Conservation (phyloP, 2,888 invertebrate genomes). For the Podotricha telesiphe region DNA sequence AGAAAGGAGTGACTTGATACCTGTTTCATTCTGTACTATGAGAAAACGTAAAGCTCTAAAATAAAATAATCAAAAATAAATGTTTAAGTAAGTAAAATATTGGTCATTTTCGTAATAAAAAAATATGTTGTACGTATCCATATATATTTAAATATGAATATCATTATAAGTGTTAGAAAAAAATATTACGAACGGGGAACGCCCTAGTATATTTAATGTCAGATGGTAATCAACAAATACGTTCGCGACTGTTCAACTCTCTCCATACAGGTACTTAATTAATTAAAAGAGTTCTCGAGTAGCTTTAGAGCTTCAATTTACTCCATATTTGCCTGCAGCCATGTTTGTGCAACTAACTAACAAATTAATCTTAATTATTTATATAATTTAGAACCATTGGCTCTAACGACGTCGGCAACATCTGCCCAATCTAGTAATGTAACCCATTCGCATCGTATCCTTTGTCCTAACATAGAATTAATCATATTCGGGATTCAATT, state of each 20-base stretch:
- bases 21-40: too few species aligned
- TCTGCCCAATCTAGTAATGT: constrained; percentile 59
- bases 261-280: constrained; percentile 70
- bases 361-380: constrained; percentile 64
- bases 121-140: too few species aligned
- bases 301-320: constrained; percentile 52
- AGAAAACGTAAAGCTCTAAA: too few species aligned
- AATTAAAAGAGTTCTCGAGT: constrained; percentile 76
- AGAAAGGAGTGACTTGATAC: too few species aligned
- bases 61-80: too few species aligned
- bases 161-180: constrained; percentile 34
- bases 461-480: constrained; percentile 61
- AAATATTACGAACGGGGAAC: constrained; percentile 45
- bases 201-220: constrained; percentile 24
- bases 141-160: too few species aligned
- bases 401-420: constrained; percentile 36
- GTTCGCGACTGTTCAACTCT: constrained; percentile 60
- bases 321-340: constrained; percentile 68
- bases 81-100: too few species aligned
- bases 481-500: constrained; percentile 70
- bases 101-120: too few species aligned
- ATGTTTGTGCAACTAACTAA: constrained; percentile 75
- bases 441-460: constrained; percentile 47
- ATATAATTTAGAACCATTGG: constrained; percentile 50
- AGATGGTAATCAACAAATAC: constrained; percentile 60